phyloP scores from a whole-genome alignment of 2,113 vertebrate genomes.

The Esox niger region DNA sequence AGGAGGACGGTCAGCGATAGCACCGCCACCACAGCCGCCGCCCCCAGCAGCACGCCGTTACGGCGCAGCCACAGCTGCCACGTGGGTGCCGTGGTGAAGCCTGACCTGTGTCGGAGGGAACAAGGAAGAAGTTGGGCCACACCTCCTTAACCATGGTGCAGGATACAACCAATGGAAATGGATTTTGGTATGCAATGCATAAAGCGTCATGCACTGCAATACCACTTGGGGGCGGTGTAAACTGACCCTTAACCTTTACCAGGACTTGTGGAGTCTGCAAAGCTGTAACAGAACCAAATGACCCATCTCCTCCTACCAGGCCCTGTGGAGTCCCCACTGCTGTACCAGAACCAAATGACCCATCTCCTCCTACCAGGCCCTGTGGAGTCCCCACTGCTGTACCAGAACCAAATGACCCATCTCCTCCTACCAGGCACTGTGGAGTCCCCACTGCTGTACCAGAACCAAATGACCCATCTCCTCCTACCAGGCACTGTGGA shows the following conservation, averaged over 20 bases:
- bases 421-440: constrained; percentile 84
- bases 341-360: constrained; percentile 87
- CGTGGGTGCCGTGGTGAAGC: constrained; percentile 71
- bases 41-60: constrained; percentile 76
- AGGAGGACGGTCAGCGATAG: constrained; percentile 75
- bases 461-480: no score
- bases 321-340: constrained; percentile 81
- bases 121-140: no score
- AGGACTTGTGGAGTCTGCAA: constrained; percentile 82
- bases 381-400: constrained; percentile 82
- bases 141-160: no score
- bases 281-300: constrained; percentile 83
- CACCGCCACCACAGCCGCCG: constrained; percentile 70
- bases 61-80: constrained; percentile 80
- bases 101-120: no score
- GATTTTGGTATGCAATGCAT: no score
- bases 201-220: no score
- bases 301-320: constrained; percentile 80
- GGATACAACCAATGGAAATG: no score
- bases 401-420: constrained; percentile 89
- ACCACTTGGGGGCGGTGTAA: no score
- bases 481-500: constrained; percentile 85
- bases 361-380: no score
- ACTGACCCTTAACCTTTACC: no score
- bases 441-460: constrained; percentile 84